A percentile compares a stretch with the other conserved stretches of the same genome.
Evolutionary conservation across 2,113 vertebrate genomes (phyloP).

Genomic region (Nannobrachium achirus): DNA sequence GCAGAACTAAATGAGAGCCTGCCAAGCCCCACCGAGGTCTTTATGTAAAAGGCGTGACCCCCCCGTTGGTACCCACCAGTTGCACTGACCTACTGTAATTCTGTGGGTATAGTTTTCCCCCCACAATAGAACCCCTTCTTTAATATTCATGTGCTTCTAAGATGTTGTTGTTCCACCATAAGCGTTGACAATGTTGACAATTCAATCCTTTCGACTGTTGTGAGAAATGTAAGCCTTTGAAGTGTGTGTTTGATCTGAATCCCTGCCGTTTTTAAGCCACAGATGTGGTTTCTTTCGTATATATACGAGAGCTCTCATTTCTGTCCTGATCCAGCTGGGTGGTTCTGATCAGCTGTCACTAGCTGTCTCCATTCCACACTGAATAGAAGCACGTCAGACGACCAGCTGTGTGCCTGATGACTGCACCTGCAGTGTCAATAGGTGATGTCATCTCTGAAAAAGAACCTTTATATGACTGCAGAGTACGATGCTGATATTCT

Average conservation of each 20-base stretch:
- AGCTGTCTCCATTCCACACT: neutral
- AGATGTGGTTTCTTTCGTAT: constrained; percentile 27
- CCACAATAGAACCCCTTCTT: constrained; percentile 7
- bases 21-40: neutral
- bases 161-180: constrained; percentile 20
- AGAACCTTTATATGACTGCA: no score
- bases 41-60: neutral
- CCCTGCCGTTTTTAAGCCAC: constrained; percentile 26
- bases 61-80: neutral
- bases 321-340: constrained; percentile 24
- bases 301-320: constrained; percentile 18
- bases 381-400: neutral
- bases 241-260: constrained; percentile 57
- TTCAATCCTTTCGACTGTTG: constrained; percentile 8
- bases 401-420: neutral
- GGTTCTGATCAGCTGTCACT: constrained; percentile 6
- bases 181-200: constrained; percentile 27
- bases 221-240: constrained; percentile 40
- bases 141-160: neutral
- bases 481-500: no score
- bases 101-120: neutral
- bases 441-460: no score
- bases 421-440: no score
- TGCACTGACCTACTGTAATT: neutral
- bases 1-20: neutral